phyloP scores from a whole-genome alignment of 2,797 vertebrate genomes.

The Chromobotia macracanthus region DNA sequence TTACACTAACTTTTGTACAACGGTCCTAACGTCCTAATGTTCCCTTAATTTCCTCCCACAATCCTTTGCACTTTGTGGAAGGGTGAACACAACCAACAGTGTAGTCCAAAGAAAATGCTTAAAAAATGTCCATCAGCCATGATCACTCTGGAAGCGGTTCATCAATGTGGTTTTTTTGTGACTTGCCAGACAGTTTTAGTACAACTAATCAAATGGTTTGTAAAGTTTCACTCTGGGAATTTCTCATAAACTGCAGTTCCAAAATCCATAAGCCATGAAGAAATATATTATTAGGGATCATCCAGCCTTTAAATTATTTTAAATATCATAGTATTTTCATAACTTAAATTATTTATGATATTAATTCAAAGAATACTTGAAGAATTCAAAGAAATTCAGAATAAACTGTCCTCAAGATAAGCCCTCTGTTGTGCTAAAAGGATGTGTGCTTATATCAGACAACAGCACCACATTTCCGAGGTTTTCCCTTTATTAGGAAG shows the following conservation, averaged over 20 bases:
- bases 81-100: neutral
- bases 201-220: slow-evolving; percentile 32
- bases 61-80: slow-evolving; percentile 18
- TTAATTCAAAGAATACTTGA: neutral
- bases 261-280: slow-evolving; percentile 17
- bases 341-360: neutral
- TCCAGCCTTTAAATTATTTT: neutral
- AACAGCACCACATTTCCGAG: slow-evolving; percentile 15
- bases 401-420: slow-evolving; percentile 38
- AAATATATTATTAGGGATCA: neutral
- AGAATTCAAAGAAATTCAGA: neutral
- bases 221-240: slow-evolving; percentile 42
- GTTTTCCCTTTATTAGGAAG: slow-evolving; percentile 29
- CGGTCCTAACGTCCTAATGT: too few species aligned
- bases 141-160: slow-evolving; percentile 25
- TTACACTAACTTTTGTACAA: neutral
- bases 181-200: slow-evolving; percentile 55
- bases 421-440: slow-evolving; percentile 16
- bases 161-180: slow-evolving; percentile 61
- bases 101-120: slow-evolving; percentile 15
- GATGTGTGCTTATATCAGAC: slow-evolving; percentile 44
- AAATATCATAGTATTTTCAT: neutral
- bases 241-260: slow-evolving; percentile 41
- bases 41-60: neutral
- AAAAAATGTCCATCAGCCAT: slow-evolving; percentile 36